Evolutionary conservation across 2,113 vertebrate species (phyloP), one percentile per base, ranked within the genome.

Genomic region (Nerophis ophidion): DNA sequence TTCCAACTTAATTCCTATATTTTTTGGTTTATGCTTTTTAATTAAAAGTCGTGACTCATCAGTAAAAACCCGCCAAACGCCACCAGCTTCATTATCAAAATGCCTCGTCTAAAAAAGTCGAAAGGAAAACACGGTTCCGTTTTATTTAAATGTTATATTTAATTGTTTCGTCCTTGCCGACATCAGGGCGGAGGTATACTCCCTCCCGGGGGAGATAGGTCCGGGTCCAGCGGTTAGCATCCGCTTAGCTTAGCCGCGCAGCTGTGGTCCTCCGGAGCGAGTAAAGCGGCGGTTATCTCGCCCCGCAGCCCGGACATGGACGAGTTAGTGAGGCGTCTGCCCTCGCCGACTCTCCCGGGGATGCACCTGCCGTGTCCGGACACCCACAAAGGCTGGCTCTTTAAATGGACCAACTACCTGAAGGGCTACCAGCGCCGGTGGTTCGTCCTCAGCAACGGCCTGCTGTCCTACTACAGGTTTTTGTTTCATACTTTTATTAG

Each of bases 401-500:
- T 93, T 81, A 96, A 97, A 87, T 97, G 95, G 95, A 96, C 95
- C 78, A 97, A 96, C 89, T 96, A 95, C 77, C 83, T 97, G 77
- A 95, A 96, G 81, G 95, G 95, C 17, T 97, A 96, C 86, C 95
- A 97, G 88, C 89, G 95, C 53, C 93, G 95, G 61, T 97, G 95
- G 95, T 97, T 95, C 80, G 95, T 95, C 73, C 91, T 97, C 48
- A 94, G 93, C 76, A 94, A 97, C 74, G 94, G 95, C 66, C 91
- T 97, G 62, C 92, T 96, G 73, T 95, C 93, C 72, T 97, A 97
- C 70, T 96, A 96, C 92, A 93, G 93, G 94, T 95, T 26, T 26
- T 26, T 26, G 3, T 2, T 4, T 26, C 3, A 2, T 26, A 26
- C 4, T 26, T 26, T 3, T 3, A 26, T 4, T 3, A 26, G 26